These are phyloP conservation scores for Zosterops japonicus DNA, from an alignment of 2,113 vertebrate genomes.

Conservation along the genomic window DNA sequence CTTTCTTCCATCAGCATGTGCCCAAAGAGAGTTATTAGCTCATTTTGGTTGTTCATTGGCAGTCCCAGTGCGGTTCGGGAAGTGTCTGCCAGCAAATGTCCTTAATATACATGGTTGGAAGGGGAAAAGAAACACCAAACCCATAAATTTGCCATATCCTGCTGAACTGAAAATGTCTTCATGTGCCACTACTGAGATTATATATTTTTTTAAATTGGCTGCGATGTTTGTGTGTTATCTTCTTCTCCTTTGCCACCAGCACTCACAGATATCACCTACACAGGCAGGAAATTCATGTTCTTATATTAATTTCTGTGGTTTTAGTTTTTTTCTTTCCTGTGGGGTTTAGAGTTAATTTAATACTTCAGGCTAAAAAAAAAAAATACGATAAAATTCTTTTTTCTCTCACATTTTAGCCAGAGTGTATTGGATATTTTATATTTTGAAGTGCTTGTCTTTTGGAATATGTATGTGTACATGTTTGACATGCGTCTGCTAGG, in stretches of 20 bases:
- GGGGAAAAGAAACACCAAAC: neutral
- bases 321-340: neutral
- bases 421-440: neutral
- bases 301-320: neutral
- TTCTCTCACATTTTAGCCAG: neutral
- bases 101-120: neutral
- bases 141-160: neutral
- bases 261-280: neutral
- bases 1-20: constrained; percentile 18
- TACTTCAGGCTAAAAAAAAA: neutral
- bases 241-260: neutral
- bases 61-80: neutral
- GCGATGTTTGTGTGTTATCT: neutral
- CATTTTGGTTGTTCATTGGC: constrained; percentile 36
- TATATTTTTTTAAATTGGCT: neutral
- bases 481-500: neutral
- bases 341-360: neutral
- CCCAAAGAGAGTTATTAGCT: constrained; percentile 66
- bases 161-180: neutral
- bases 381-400: neutral
- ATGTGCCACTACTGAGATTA: neutral
- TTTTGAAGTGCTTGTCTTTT: neutral
- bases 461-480: neutral
- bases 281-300: neutral
- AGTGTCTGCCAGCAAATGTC: constrained; percentile 29